Base-by-base conservation (phyloP, 2,113 vertebrate species). In the Lepisosteus osseus region DNA sequence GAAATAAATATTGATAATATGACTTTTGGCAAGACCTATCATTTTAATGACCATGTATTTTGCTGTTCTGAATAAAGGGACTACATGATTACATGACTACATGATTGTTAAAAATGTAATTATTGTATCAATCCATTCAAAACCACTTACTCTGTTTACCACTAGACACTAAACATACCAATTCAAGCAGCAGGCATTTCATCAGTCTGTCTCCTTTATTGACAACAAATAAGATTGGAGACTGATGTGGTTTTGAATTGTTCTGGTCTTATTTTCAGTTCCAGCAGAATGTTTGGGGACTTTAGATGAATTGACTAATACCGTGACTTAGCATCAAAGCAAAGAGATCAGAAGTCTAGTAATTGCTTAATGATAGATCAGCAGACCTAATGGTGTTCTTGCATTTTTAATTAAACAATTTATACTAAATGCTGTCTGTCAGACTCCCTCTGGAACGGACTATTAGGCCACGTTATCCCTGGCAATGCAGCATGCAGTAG, bases 161-260 rank as follows among this genome's bases (percentile, higher is more conserved):
- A 66, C 66, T 51, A 51, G 67, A 79, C 76, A 74, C 79, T 54
- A 74, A 77, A 81, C 65, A 69, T 62, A 47, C 76, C 84, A 79
- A 84, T 86, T 75, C 75, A 72, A 75, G 83, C 82, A 76, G 80
- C 75, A 84, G 82, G 84, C 67, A 54, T 72, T 66, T 79, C 64
- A 67, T 68, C 62, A 69, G 45, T 76, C 67, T 77, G 45, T 76
- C 65, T 77, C 72, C 57, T 12, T 13, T 57, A 69, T 71, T 77
- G 72, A 57, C 74, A 61, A 75, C 78, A 83, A 78, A 81, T 71
- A 72, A 40, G 17, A 54, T 12, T 40, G 68, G 72, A 8, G 56
- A 62, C 17, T 45, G 73, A 51, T 51, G 5, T 5, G 9, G 5
- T 51, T 5, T 5, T 9, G 5, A 64, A 64, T 59, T 17, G 69